Base-by-base conservation (phyloP, 37 sponge, comb jelly and placozoan genomes). In the Crambe crambe region DNA sequence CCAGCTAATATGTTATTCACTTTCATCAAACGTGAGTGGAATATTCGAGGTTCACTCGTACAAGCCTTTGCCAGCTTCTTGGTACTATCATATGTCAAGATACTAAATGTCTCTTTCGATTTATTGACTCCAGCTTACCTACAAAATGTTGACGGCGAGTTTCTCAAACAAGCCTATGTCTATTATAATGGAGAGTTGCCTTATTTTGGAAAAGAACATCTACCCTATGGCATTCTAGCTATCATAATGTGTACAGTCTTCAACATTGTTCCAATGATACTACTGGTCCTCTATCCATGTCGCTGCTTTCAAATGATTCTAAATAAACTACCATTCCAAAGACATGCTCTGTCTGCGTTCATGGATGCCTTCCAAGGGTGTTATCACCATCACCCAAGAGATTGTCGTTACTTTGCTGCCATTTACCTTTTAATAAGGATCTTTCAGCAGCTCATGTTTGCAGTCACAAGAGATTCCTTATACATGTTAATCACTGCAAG, bases 281-380 rank as follows among this genome's bases (percentile, higher is more conserved):
- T 69, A 25, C 39, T 44, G 1, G 3, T 34, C 32, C 21, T 69
- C 38, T 80, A 60, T 43, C 79, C 58, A 15, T 79, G 31, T n/a
- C 47, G 43, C 66, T 77, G 37, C 6, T 47, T 74, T 29, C 69
- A 68, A 20, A 27, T 2, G 21, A 15, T 27, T 3, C 51, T 47
- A 6, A 47, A 12, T 6, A 47, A 47, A 15, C 51, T 47, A 6
- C 12, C 51, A 6, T 12, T 47, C 51, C 21, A 34, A 27, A 38
- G 3, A 27, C 25, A 20, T 62, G 30, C 21, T 20, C 29, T 62
- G 8, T 6, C 8, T 62, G 25, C 64, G 8, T 68, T 68, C 38
- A 68, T 68, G 38, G 69, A 68, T 68, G 37, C 69, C 36, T 38
- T 68, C 27, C 37, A 68, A 38, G 69, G 73, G 9, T 73, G 73